Conservation (phyloP, 92 coral and sea anemone species). For the Paragorgia papillata region DNA sequence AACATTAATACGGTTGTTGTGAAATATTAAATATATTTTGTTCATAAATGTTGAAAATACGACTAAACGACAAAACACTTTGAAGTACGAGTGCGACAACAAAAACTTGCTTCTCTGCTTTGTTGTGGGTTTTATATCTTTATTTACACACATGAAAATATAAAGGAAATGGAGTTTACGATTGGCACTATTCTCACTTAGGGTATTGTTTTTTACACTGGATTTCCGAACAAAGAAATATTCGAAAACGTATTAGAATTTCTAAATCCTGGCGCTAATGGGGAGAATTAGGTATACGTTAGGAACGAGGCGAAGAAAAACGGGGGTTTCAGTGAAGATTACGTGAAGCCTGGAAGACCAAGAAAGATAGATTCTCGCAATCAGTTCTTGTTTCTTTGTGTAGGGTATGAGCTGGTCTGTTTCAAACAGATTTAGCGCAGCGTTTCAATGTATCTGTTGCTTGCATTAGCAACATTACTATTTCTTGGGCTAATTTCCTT, state of each 20-base stretch:
- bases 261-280: neutral
- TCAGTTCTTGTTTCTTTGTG: slow-evolving; percentile 44
- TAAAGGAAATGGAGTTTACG: too few relatives aligned
- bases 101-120: too few relatives aligned
- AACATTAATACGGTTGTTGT: too few relatives aligned
- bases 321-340: too few relatives aligned
- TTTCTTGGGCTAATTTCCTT: slow-evolving; percentile 62
- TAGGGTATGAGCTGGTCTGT: slow-evolving; percentile 57
- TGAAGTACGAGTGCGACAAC: too few relatives aligned
- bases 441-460: slow-evolving; percentile 49
- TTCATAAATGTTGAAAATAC: too few relatives aligned
- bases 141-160: too few relatives aligned
- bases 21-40: too few relatives aligned
- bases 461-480: slow-evolving; percentile 53
- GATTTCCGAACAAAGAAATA: neutral
- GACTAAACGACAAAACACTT: too few relatives aligned
- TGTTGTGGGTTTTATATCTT: too few relatives aligned
- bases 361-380: neutral
- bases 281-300: neutral
- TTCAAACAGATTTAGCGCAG: slow-evolving; percentile 56
- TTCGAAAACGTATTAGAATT: neutral
- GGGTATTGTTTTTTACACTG: too few relatives aligned
- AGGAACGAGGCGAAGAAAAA: neutral
- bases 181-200: too few relatives aligned
- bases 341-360: slow-evolving; percentile 1